phyloP scores from a whole-genome alignment of 2,797 vertebrate genomes.

The Ateles fusciceps region DNA sequence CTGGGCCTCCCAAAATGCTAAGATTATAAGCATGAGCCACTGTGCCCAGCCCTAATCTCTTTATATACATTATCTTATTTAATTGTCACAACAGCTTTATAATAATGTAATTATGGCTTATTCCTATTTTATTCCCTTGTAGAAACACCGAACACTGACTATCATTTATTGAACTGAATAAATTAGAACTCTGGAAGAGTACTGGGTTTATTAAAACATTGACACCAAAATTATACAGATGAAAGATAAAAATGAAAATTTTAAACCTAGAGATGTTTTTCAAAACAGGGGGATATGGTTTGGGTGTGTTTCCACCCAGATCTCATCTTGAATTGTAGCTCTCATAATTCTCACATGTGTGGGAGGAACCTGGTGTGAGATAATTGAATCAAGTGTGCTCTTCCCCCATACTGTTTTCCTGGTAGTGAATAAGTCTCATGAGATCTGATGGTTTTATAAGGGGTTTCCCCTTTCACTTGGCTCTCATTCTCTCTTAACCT shows the following conservation, averaged over 20 bases:
- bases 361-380: too few species aligned
- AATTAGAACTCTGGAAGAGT: conserved; percentile 24
- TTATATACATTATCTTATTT: not conserved
- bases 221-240: conserved; percentile 15
- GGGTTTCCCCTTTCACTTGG: too few species aligned
- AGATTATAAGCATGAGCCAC: too few species aligned
- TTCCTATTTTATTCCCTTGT: conserved; percentile 6
- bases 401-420: too few species aligned
- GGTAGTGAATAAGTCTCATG: too few species aligned
- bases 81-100: not conserved
- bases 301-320: too few species aligned
- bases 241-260: not conserved
- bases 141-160: not conserved
- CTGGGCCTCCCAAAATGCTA: too few species aligned
- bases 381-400: too few species aligned
- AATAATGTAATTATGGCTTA: not conserved
- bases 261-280: conserved; percentile 18
- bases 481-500: too few species aligned
- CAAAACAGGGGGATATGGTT: not conserved
- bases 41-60: not conserved
- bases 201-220: conserved; percentile 47
- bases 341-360: too few species aligned
- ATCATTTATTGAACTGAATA: conserved; percentile 26
- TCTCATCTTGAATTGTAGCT: too few species aligned
- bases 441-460: too few species aligned